Evolutionary conservation across 1,140 invertebrate genomes (phyloP), one percentile per base, ranked within the genome.

Genomic region (Bombus picipes): DNA sequence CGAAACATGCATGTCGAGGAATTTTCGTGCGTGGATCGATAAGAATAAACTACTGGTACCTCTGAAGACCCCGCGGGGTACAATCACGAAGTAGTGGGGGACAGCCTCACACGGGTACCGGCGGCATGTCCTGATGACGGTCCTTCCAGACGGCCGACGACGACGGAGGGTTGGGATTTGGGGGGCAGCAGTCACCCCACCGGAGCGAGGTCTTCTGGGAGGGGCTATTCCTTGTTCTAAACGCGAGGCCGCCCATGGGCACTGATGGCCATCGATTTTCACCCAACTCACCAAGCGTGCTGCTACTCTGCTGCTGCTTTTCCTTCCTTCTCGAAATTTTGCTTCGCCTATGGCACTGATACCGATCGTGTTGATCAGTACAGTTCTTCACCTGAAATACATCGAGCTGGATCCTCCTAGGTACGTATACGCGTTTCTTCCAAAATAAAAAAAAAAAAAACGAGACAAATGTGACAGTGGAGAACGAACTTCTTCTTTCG

Each of bases 171-270:
- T 92, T 94, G 91, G 87, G 87, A 87, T 93, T 94, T 79, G 92
- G 91, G 89, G 92, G 93, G 96, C 98, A 98, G 96, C 98, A 98
- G 96, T 98, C 98, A 94, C 98, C 98, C 98, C 98, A 98, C 95
- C 98, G 97, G 91, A 98, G 97, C 95, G 98, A 98, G 95, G 98
- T 98, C 96, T 98, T 98, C 96, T 98, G 98, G 95, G 98, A 98
- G 96, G 98, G 98, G 96, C 97, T 98, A 96, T 98, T 98, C 96
- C 98, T 97, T 94, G 98, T 98, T 96, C 97, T 98, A 97, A 98
- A 98, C 96, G 97, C 97, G 97, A 98, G 96, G 96, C 97, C 97
- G 96, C 97, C 98, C 98, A 98, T 98, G 97, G 96, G 97, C 97
- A 96, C 96, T 95, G 94, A 94, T 95, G 94, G 94, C 94, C 94